Evolutionary conservation across 2,797 vertebrate species (phyloP).

Genomic region (Pachyuromys duprasi): DNA sequence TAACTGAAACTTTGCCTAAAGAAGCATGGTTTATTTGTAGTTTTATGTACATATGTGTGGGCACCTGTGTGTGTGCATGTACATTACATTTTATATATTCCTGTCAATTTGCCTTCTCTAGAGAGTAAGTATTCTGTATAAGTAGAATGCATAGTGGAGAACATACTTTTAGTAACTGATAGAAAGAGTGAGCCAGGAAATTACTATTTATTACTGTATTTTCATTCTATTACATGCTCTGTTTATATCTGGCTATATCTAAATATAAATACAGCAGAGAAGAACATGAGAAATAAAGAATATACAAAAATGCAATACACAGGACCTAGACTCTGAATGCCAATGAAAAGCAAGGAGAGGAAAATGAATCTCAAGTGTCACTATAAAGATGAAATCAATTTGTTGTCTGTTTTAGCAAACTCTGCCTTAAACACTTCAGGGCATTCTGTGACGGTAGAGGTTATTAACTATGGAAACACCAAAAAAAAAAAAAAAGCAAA

Average conservation of each 20-base stretch:
- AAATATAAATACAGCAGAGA: conserved; percentile 65
- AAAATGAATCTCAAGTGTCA: conserved; percentile 60
- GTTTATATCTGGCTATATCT: conserved; percentile 56
- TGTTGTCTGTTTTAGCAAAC: conserved; percentile 54
- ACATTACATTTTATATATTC: neutral
- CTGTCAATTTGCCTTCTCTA: neutral
- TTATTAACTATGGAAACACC: conserved; percentile 49
- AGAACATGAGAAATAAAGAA: conserved; percentile 28
- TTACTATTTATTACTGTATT: conserved; percentile 38
- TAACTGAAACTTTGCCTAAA: neutral
- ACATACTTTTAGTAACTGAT: conserved; percentile 28
- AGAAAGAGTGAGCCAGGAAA: conserved; percentile 51
- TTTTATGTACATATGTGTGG: neutral
- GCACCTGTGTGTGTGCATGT: neutral
- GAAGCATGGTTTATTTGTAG: neutral
- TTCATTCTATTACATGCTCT: conserved; percentile 55
- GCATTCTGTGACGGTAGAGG: neutral
- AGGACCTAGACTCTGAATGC: conserved; percentile 53
- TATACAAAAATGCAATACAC: conserved; percentile 27
- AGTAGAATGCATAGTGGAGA: neutral
- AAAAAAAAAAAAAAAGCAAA: conserved; percentile 51
- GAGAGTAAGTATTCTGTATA: neutral
- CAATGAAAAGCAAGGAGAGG: conserved; percentile 48
- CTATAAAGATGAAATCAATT: conserved; percentile 68
- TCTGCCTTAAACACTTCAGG: conserved; percentile 44